phyloP scores from a whole-genome alignment of 2,113 vertebrate species.

The Marcusenius ussheri region DNA sequence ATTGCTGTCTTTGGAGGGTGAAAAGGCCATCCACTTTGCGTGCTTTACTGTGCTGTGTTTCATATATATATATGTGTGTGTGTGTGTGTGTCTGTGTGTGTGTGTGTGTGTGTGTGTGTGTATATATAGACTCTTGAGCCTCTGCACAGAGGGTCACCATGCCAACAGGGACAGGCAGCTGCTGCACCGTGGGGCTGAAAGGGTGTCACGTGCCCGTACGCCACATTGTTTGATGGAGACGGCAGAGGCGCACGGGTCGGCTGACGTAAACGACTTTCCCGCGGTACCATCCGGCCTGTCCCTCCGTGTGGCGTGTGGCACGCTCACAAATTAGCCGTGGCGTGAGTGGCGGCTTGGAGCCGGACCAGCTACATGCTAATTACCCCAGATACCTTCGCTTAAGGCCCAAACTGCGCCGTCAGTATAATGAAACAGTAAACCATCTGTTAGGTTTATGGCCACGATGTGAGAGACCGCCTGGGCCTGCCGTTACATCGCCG shows the following conservation, averaged over 20 bases:
- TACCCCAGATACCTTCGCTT: background rate
- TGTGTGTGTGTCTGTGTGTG: background rate
- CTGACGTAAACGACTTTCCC: background rate
- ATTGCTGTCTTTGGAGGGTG: conserved; percentile 9
- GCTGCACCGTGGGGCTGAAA: no score
- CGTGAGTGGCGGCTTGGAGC: background rate
- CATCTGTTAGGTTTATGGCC: background rate
- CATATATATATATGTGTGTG: background rate
- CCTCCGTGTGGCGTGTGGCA: background rate
- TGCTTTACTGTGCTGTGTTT: background rate
- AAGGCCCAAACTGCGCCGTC: background rate
- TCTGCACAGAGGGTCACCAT: background rate
- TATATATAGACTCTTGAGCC: background rate
- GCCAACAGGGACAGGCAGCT: background rate
- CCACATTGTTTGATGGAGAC: background rate
- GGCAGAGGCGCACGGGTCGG: background rate
- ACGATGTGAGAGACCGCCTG: background rate
- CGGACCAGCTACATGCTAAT: conserved; percentile 6
- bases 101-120: no score
- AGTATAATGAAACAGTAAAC: background rate
- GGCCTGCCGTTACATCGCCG: background rate
- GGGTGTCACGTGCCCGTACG: background rate
- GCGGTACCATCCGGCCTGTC: background rate
- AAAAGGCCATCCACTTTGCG: background rate
- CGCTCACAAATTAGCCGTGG: background rate